Conservation (phyloP, 1,140 invertebrate species). For the Acromyrmex heyeri region DNA sequence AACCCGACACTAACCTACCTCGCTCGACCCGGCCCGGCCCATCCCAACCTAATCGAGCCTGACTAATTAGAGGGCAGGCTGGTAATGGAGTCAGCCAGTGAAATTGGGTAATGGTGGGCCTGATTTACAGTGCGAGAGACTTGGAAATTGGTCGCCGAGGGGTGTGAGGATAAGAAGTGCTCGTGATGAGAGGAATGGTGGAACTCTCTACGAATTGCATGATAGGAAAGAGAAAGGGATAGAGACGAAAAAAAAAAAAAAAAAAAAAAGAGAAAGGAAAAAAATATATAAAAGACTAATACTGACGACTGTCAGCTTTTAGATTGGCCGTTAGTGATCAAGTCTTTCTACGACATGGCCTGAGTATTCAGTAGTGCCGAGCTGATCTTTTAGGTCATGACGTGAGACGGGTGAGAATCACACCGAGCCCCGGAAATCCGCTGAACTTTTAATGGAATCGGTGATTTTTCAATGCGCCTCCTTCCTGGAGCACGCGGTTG, state of each 20-base stretch:
- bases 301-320: constrained; percentile 34
- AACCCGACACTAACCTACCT: constrained; percentile 59
- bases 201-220: background rate
- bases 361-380: constrained; percentile 29
- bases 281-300: constrained; percentile 45
- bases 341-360: constrained; percentile 43
- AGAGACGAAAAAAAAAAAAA: background rate
- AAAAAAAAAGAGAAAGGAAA: background rate
- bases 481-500: constrained; percentile 6
- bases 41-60: constrained; percentile 81
- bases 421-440: constrained; percentile 58
- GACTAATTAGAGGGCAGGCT: constrained; percentile 84
- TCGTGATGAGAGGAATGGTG: constrained; percentile 23
- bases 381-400: constrained; percentile 52
- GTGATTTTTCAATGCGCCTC: constrained; percentile 74
- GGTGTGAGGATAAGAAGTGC: constrained; percentile 15
- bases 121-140: constrained; percentile 79
- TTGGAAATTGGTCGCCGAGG: constrained; percentile 39
- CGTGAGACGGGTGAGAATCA: constrained; percentile 55
- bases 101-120: constrained; percentile 81
- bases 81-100: constrained; percentile 82
- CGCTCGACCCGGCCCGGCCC: constrained; percentile 24
- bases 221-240: background rate
- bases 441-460: constrained; percentile 79
- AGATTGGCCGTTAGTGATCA: constrained; percentile 49